phyloP scores from a whole-genome alignment of 2,888 invertebrate species.

The Dermolepida albohirtum region DNA sequence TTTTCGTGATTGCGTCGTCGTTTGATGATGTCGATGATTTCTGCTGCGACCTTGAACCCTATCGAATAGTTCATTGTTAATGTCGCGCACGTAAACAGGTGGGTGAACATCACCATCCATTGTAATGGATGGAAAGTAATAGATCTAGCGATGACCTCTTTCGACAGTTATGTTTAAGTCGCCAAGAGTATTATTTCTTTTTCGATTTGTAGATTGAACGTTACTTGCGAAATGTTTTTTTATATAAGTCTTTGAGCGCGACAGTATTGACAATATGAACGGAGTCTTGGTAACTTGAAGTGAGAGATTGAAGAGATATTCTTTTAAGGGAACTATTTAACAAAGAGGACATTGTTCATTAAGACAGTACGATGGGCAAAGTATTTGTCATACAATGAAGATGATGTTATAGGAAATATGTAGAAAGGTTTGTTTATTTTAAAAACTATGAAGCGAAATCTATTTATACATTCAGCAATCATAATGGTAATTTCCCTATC shows the following conservation, averaged over 20 bases:
- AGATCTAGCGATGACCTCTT: neutral
- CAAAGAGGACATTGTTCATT: too few relatives aligned
- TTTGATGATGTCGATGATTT: constrained; percentile 39
- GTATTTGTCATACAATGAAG: too few relatives aligned
- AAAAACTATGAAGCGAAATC: too few relatives aligned
- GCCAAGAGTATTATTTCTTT: constrained; percentile 3
- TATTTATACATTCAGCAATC: too few relatives aligned
- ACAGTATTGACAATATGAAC: too few relatives aligned
- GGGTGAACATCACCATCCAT: constrained; percentile 15
- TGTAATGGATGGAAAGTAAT: constrained; percentile 17
- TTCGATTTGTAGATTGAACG: neutral
- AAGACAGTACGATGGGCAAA: too few relatives aligned
- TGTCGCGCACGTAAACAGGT: constrained; percentile 31
- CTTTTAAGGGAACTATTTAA: too few relatives aligned
- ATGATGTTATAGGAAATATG: too few relatives aligned
- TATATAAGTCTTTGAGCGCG: neutral
- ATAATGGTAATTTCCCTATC: too few relatives aligned
- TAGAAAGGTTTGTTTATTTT: too few relatives aligned
- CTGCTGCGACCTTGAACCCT: constrained; percentile 58
- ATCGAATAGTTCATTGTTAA: constrained; percentile 53
- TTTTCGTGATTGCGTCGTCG: constrained; percentile 52
- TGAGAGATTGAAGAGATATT: too few relatives aligned
- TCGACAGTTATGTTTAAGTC: neutral
- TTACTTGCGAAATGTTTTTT: neutral
- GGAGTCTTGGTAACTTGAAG: too few relatives aligned